Percentiles rank a stretch among this genome's conserved stretches.
Evolutionary conservation across 2,888 invertebrate genomes (phyloP).

Genomic region (Villa cingulata): DNA sequence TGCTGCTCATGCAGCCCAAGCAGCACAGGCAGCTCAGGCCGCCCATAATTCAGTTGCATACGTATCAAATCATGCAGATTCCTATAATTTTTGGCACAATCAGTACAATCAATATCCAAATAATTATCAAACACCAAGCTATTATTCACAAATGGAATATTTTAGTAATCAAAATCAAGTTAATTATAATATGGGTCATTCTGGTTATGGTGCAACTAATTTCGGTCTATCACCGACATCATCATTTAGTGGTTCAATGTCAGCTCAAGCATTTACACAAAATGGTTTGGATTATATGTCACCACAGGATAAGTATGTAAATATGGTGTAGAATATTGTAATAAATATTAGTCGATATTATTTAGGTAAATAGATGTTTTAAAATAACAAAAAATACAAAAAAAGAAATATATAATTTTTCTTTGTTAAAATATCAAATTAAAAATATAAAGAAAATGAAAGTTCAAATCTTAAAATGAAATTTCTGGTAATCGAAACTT

Average conservation of each 20-base stretch:
- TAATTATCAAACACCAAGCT: slow-evolving; percentile 35
- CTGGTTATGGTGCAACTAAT: slow-evolving; percentile 33
- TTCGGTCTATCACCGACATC: slow-evolving; percentile 35
- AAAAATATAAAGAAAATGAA: neutral
- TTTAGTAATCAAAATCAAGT: slow-evolving; percentile 37
- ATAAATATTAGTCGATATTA: neutral
- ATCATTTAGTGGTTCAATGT: slow-evolving; percentile 34
- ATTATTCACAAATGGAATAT: slow-evolving; percentile 37
- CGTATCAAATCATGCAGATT: slow-evolving; percentile 30
- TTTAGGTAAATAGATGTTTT: neutral
- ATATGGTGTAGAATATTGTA: slow-evolving; percentile 36
- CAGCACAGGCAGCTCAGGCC: slow-evolving; percentile 32
- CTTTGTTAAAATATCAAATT: no score
- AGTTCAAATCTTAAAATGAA: neutral
- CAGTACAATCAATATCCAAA: slow-evolving; percentile 37
- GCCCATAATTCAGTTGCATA: slow-evolving; percentile 24
- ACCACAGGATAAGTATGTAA: slow-evolving; percentile 36
- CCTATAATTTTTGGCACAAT: slow-evolving; percentile 37
- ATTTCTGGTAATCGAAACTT: no score
- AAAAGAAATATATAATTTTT: no score
- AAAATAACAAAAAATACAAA: no score
- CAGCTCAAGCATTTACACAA: slow-evolving; percentile 36
- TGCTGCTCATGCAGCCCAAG: slow-evolving; percentile 31
- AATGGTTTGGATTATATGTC: slow-evolving; percentile 36
- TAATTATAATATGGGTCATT: slow-evolving; percentile 36